Evolutionary conservation across 2,113 vertebrate species (phyloP), one percentile per base, ranked within the genome.

Genomic region (Scalopus aquaticus): DNA sequence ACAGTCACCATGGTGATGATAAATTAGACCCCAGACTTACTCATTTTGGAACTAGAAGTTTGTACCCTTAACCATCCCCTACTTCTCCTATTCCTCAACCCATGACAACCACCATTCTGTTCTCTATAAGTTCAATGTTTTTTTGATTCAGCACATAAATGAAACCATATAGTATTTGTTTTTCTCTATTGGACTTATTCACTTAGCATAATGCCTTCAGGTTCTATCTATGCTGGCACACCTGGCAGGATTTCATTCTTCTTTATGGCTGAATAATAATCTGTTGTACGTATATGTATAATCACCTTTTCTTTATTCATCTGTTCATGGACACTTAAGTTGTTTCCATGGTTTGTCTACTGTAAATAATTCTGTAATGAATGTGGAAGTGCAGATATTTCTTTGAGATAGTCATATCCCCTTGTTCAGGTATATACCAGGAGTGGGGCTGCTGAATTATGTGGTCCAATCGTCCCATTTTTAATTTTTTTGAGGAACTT

Each of bases 51-150:
- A 37, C 26, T 49, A 24, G 17, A 39, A 51, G 42, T 82, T 17
- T 16, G 78, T 51, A 17, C 49, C 15, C 49, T 51, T 2, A 17
- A 51, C 49, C 39, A 28, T 16, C 64, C n/a, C 51, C 51, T 54
- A 3, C 17, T 24, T 4, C 42, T 26, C 42, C 39, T 0, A 0
- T 3, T 20, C n/a, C 13, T 15, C 20, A 9, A 19, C 9, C 54
- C n/a, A n/a, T 6, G 67, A 67, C 3, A 5, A 1, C n/a, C 22
- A 8, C 42, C 26, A 22, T 16, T 24, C 65, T 30, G 3, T 39
- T 72, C 39, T 46, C 77, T 9, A 17, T 9, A 5, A 73, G 28
- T 39, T 83, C 13, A 5, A 2, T 51, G 89, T 49, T 49, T 65
- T n/a, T 64, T 28, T 32, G 19, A 73, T 32, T 51, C 42, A 67